phyloP scores from a whole-genome alignment of 2,888 invertebrate genomes.

The Tinea pellionella region DNA sequence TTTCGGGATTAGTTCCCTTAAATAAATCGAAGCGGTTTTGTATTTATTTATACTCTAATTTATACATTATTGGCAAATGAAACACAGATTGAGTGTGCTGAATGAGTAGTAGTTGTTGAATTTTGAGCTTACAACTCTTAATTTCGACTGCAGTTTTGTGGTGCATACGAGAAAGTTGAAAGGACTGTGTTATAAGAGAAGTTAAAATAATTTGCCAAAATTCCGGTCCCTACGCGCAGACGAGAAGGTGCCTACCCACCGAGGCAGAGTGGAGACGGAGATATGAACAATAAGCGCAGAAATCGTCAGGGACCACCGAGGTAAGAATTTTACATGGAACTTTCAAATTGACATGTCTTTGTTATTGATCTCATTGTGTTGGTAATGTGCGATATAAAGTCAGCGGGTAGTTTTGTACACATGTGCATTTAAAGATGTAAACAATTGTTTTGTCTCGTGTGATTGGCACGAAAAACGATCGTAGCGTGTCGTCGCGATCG shows the following conservation, averaged over 20 bases:
- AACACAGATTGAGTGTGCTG: conserved; percentile 48
- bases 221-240: conserved; percentile 88
- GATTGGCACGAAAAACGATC: conserved; percentile 22
- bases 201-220: conserved; percentile 75
- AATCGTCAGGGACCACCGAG: conserved; percentile 83
- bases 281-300: conserved; percentile 87
- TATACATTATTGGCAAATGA: conserved; percentile 66
- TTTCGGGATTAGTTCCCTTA: conserved; percentile 65
- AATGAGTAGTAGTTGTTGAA: conserved; percentile 62
- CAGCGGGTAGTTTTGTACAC: background rate
- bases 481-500: conserved; percentile 41
- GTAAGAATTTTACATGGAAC: conserved; percentile 60
- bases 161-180: conserved; percentile 71
- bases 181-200: conserved; percentile 65
- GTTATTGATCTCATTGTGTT: conserved; percentile 34
- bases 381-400: conserved; percentile 1
- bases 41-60: conserved; percentile 64
- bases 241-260: conserved; percentile 82
- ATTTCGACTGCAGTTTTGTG: conserved; percentile 67
- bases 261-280: conserved; percentile 72
- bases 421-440: conserved; percentile 21
- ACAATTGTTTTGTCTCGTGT: background rate
- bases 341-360: conserved; percentile 61
- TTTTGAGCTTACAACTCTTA: conserved; percentile 55
- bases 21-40: conserved; percentile 66